A percentile compares a stretch with the other conserved stretches of the same genome.
Conservation (phyloP, 2,113 vertebrate genomes). For the Oenanthe melanoleuca region DNA sequence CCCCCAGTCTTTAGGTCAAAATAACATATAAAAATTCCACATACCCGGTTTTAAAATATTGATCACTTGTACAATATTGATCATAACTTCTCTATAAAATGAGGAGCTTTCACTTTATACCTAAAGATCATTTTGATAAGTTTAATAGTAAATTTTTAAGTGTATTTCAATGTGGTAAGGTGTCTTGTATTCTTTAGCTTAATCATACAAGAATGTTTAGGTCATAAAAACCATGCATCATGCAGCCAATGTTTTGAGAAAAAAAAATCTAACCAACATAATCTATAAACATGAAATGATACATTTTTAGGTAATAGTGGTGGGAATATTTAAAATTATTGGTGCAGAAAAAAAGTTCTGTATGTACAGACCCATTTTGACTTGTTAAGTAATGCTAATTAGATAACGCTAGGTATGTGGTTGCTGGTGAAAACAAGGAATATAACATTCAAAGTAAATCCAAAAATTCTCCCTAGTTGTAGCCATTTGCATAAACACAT, state of each 20-base stretch:
- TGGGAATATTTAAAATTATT: background rate
- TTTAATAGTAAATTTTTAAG: background rate
- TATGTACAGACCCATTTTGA: background rate
- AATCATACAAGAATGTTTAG: background rate
- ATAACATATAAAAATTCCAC: background rate
- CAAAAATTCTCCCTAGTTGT: background rate
- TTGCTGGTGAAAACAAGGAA: background rate
- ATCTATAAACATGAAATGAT: background rate
- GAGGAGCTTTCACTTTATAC: background rate
- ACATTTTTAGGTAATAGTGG: background rate
- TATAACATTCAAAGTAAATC: background rate
- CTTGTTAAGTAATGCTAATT: background rate
- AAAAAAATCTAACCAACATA: background rate
- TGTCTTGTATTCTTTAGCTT: background rate
- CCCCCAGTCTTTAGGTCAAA: background rate
- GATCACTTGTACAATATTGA: background rate
- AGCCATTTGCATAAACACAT: background rate
- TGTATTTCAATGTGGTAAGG: background rate
- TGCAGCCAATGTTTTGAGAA: background rate
- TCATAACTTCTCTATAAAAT: background rate
- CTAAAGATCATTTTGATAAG: background rate
- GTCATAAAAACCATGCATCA: background rate
- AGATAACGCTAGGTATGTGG: rapidly evolving
- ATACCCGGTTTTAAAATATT: background rate
- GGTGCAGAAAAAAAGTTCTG: background rate